Evolutionary conservation across 2,113 vertebrate species (phyloP).

Genomic region (Syrmaticus mikado): DNA sequence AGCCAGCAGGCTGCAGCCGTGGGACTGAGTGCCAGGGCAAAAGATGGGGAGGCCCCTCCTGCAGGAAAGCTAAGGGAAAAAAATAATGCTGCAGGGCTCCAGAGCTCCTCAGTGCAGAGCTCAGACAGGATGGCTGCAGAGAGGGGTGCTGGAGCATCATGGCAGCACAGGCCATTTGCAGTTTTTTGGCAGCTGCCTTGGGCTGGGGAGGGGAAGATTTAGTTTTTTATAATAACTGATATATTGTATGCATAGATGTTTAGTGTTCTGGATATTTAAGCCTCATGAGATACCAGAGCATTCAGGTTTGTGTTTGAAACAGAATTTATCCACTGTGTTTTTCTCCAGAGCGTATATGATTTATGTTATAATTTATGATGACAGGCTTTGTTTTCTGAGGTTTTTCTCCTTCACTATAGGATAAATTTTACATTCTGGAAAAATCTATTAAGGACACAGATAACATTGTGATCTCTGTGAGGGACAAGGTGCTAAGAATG

Average conservation of each 20-base stretch:
- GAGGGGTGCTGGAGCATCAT: neutral
- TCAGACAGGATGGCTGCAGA: neutral
- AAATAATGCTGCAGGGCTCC: neutral
- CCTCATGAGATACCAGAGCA: neutral
- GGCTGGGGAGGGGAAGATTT: neutral
- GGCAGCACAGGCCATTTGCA: neutral
- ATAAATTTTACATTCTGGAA: neutral
- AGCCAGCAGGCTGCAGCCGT: constrained; percentile 45
- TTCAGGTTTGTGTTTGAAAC: neutral
- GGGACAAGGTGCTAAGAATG: neutral
- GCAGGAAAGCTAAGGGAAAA: neutral
- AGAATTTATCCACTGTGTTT: neutral
- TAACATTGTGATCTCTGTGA: neutral
- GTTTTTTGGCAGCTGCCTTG: constrained; percentile 2
- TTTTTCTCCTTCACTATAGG: neutral
- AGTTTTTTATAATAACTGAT: neutral
- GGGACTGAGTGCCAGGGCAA: neutral
- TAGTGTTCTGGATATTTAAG: neutral
- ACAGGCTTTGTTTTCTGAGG: neutral
- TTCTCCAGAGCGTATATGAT: neutral
- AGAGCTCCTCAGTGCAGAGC: accelerated
- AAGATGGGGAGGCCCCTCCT: constrained; percentile 45
- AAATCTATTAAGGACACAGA: neutral
- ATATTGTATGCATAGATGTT: neutral
- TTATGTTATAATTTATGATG: neutral